phyloP scores from a whole-genome alignment of 2,888 invertebrate genomes.

The Brachyptera risi region DNA sequence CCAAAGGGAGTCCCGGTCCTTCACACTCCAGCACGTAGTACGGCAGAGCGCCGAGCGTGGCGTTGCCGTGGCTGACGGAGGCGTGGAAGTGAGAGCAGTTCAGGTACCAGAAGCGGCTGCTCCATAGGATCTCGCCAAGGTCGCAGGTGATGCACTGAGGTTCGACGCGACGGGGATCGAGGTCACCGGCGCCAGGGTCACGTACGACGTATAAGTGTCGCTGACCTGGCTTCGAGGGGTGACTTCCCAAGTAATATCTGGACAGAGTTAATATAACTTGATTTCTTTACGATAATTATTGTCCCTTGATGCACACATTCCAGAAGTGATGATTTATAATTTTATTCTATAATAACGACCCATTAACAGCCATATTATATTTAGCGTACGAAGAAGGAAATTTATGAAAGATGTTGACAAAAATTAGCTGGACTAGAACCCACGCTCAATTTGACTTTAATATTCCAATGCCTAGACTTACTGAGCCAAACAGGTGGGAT shows the following conservation, averaged over 20 bases:
- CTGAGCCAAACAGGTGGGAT: too few relatives aligned
- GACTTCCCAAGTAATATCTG: slow-evolving; percentile 63
- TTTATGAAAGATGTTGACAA: too few relatives aligned
- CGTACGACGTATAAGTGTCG: slow-evolving; percentile 82
- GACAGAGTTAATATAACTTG: too few relatives aligned
- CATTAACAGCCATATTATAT: too few relatives aligned
- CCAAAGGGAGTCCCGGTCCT: slow-evolving; percentile 87
- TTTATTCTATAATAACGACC: too few relatives aligned
- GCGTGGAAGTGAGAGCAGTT: slow-evolving; percentile 86
- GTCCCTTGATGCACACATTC: too few relatives aligned
- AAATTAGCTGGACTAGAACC: too few relatives aligned
- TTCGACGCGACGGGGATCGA: slow-evolving; percentile 56
- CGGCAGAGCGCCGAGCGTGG: slow-evolving; percentile 33
- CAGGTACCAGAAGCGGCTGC: slow-evolving; percentile 66
- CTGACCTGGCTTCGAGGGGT: slow-evolving; percentile 78
- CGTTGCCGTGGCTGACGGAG: slow-evolving; percentile 51
- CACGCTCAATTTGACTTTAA: too few relatives aligned
- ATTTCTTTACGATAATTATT: too few relatives aligned
- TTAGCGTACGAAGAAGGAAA: too few relatives aligned
- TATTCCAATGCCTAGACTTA: too few relatives aligned
- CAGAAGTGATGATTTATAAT: too few relatives aligned
- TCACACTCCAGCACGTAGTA: slow-evolving; percentile 82
- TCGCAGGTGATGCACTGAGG: slow-evolving; percentile 87
- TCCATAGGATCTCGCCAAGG: slow-evolving; percentile 68
- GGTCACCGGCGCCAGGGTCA: slow-evolving; percentile 66